A percentile compares a stretch with the other conserved stretches of the same genome.
These are phyloP conservation scores for Nezara viridula DNA, from an alignment of 2,888 invertebrate genomes.

Conservation along the genomic window DNA sequence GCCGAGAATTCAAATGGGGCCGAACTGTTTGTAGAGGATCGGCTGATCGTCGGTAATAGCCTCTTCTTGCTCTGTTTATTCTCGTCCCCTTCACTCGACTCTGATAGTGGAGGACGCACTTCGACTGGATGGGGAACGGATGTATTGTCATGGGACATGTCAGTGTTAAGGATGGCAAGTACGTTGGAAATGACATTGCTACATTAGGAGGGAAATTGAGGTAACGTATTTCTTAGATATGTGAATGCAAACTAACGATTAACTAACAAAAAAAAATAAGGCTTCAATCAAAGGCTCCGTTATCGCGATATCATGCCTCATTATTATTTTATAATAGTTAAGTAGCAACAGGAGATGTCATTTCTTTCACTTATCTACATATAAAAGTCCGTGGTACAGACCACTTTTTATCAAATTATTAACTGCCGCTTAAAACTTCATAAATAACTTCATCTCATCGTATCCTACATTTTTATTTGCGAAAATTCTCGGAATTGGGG, in stretches of 20 bases:
- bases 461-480: too few relatives aligned
- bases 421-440: too few relatives aligned
- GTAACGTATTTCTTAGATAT: background rate
- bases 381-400: too few relatives aligned
- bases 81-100: background rate
- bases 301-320: too few relatives aligned
- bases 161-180: background rate
- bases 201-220: background rate
- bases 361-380: too few relatives aligned
- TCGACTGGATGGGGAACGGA: background rate
- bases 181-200: background rate
- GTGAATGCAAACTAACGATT: background rate
- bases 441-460: too few relatives aligned
- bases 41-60: slow-evolving; percentile 21
- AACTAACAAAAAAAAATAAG: too few relatives aligned
- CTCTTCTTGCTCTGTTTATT: background rate
- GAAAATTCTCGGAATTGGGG: too few relatives aligned
- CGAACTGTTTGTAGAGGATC: slow-evolving; percentile 24
- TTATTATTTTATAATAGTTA: too few relatives aligned
- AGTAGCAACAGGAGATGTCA: too few relatives aligned
- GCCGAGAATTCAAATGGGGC: slow-evolving; percentile 10
- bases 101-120: background rate
- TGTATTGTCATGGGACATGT: background rate
- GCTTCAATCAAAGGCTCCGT: too few relatives aligned
- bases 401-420: too few relatives aligned